Percentiles rank a stretch among this genome's conserved stretches.
These are phyloP conservation scores for Speoplatyrhinus poulsoni DNA, from an alignment of 2,113 vertebrate genomes.

Conservation along the genomic window DNA sequence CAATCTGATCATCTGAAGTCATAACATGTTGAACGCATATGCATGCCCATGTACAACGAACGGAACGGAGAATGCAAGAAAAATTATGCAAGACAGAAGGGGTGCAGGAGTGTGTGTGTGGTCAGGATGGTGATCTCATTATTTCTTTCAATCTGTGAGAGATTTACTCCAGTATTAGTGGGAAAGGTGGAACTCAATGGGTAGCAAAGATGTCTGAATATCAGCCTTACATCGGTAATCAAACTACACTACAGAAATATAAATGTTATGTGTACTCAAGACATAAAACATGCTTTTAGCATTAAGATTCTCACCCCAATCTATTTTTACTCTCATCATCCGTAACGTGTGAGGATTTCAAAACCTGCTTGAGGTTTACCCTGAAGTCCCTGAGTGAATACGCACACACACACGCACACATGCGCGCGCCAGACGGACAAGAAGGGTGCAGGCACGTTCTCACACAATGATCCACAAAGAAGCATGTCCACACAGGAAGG, in stretches of 20 bases:
- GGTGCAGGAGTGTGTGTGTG: conserved; percentile 23
- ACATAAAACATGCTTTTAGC: conserved; percentile 69
- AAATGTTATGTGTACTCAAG: conserved; percentile 74
- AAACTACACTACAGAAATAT: conserved; percentile 64
- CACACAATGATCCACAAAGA: conserved; percentile 16
- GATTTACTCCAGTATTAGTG: conserved; percentile 64
- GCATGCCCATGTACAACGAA: conserved; percentile 1
- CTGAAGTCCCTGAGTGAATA: not conserved
- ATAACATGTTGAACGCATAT: not conserved
- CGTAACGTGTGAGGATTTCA: conserved; percentile 69
- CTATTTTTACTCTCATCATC: conserved; percentile 71
- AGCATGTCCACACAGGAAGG: conserved; percentile 59
- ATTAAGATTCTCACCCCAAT: conserved; percentile 58
- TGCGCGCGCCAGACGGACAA: conserved; percentile 8
- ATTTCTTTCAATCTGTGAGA: conserved; percentile 66
- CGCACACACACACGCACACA: not conserved
- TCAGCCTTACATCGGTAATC: conserved; percentile 67
- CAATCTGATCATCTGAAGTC: no score
- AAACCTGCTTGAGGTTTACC: conserved; percentile 64
- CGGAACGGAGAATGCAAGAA: conserved; percentile 19
- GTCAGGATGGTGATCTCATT: conserved; percentile 69
- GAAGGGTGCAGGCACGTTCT: conserved; percentile 4
- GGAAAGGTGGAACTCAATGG: conserved; percentile 63
- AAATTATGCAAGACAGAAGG: conserved; percentile 30
- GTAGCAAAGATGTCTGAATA: conserved; percentile 56